phyloP scores from a whole-genome alignment of 2,113 vertebrate species.

The Pavo muticus region DNA sequence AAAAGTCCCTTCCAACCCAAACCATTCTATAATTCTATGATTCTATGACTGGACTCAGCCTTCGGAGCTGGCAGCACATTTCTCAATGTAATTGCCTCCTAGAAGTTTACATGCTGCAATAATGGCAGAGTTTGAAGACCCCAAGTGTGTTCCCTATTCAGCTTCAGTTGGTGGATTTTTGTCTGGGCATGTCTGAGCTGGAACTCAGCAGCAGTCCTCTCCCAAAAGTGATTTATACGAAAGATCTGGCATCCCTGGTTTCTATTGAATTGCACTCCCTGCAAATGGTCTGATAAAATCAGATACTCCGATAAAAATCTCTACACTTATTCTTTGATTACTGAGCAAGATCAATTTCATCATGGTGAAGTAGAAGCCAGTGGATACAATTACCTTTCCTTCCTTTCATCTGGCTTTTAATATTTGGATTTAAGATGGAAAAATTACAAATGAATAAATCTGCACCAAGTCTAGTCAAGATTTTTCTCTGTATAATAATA shows the following conservation, averaged over 20 bases:
- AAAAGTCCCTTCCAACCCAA: too few species aligned
- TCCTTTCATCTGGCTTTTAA: slow-evolving; percentile 24
- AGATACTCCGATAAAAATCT: slow-evolving; percentile 42
- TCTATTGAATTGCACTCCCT: not conserved
- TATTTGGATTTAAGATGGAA: slow-evolving; percentile 44
- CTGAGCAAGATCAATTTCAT: not conserved
- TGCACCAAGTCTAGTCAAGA: slow-evolving; percentile 10
- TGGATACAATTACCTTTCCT: slow-evolving; percentile 21
- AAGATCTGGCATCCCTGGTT: not conserved
- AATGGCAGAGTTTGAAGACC: not conserved
- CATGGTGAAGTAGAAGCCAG: not conserved
- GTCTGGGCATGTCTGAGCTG: not conserved
- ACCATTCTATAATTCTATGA: too few species aligned
- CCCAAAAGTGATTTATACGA: not conserved
- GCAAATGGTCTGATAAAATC: slow-evolving; percentile 45
- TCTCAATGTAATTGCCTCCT: not conserved
- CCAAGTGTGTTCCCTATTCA: not conserved
- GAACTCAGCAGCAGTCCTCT: not conserved
- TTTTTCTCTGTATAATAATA: not conserved
- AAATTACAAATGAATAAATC: slow-evolving; percentile 55
- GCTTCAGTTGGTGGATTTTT: not conserved
- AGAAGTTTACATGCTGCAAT: not conserved
- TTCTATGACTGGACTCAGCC: not conserved
- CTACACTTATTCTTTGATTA: slow-evolving; percentile 34
- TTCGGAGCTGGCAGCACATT: not conserved